Evolutionary conservation across 2,113 vertebrate genomes (phyloP).

Genomic region (Colossoma macropomum): DNA sequence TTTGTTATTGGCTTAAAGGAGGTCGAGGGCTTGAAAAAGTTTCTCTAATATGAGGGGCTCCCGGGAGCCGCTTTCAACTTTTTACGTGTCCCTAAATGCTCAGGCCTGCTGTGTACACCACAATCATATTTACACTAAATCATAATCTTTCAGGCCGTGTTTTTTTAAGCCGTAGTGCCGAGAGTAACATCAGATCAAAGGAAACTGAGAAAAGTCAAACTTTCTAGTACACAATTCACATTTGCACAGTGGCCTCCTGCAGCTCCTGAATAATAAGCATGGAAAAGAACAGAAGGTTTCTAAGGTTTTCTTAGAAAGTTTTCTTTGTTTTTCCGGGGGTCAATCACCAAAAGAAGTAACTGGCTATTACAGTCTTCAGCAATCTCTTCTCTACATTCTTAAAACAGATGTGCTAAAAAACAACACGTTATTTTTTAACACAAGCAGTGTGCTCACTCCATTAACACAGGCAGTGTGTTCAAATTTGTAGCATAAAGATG

Average conservation of each 20-base stretch:
- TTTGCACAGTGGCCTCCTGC: not conserved
- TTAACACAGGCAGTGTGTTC: no score
- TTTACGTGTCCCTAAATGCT: conserved; percentile 20
- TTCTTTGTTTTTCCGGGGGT: not conserved
- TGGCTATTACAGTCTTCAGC: no score
- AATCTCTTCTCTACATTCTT: no score
- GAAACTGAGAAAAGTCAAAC: conserved; percentile 12
- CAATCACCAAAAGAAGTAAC: no score
- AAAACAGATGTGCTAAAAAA: no score
- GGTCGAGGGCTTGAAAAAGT: conserved; percentile 68
- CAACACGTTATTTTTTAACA: no score
- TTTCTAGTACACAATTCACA: conserved; percentile 1
- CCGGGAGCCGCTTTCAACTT: conserved; percentile 38
- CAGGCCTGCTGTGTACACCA: conserved; percentile 9
- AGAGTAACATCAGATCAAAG: conserved; percentile 16
- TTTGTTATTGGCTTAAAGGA: conserved; percentile 69
- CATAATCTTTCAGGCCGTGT: not conserved
- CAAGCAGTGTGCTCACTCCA: no score
- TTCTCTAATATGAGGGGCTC: conserved; percentile 33
- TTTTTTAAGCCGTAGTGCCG: not conserved
- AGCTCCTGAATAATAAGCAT: conserved; percentile 7
- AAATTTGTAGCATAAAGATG: no score
- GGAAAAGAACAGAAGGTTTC: not conserved
- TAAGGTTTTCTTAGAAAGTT: not conserved
- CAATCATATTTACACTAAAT: conserved; percentile 29